A percentile compares a stretch with the other conserved stretches of the same genome.
These are phyloP conservation scores for Epizoanthus fatuus DNA, from an alignment of 92 coral and sea anemone genomes.

Conservation along the genomic window DNA sequence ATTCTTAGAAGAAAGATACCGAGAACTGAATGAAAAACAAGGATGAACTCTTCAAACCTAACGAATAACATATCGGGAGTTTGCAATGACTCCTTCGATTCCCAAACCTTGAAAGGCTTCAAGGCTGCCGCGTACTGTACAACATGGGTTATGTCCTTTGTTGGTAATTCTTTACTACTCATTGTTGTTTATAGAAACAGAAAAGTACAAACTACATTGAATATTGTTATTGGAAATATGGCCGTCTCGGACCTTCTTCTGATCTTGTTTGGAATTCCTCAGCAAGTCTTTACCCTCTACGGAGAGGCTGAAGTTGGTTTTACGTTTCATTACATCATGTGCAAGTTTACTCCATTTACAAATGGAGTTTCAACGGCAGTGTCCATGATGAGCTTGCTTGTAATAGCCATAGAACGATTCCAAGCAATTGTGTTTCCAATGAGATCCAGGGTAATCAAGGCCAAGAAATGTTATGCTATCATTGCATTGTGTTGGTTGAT, in stretches of 20 bases:
- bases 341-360: conserved; percentile 27
- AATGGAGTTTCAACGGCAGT: conserved; percentile 24
- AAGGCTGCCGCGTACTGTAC: conserved; percentile 12
- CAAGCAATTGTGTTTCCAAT: conserved; percentile 31
- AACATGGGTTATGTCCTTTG: not conserved
- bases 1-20: too few relatives aligned
- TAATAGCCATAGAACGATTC: conserved; percentile 24
- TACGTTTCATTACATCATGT: conserved; percentile 14
- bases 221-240: conserved; percentile 16
- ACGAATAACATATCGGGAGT: too few relatives aligned
- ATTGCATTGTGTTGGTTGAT: conserved; percentile 23
- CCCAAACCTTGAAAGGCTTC: not conserved
- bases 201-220: conserved; percentile 8
- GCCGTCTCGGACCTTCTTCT: conserved; percentile 30
- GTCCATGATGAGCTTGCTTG: conserved; percentile 19
- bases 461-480: not conserved
- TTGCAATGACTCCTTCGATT: too few relatives aligned
- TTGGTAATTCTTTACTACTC: not conserved
- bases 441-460: not conserved
- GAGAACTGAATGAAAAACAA: too few relatives aligned
- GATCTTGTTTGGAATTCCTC: conserved; percentile 9
- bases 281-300: conserved; percentile 1
- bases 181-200: conserved; percentile 4
- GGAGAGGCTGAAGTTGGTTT: not conserved
- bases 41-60: too few relatives aligned